A percentile compares a stretch with the other conserved stretches of the same genome.
Evolutionary conservation across 2,888 invertebrate genomes (phyloP).

Genomic region (Steinernema scapterisci): DNA sequence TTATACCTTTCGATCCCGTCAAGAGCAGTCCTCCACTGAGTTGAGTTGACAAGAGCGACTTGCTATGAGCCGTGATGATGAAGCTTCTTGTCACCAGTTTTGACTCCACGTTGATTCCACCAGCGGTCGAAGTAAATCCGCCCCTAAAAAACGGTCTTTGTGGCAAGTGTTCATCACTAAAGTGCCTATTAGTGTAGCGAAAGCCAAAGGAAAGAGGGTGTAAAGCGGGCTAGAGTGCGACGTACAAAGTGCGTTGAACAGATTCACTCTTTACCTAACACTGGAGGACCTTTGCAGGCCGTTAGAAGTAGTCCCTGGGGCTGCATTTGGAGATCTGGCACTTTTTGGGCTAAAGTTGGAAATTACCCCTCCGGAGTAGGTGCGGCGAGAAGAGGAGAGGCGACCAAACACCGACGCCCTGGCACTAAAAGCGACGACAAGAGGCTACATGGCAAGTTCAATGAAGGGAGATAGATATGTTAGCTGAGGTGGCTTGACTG

Average conservation of each 20-base stretch:
- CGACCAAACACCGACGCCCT: slow-evolving; percentile 5
- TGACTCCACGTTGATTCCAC: slow-evolving; percentile 2
- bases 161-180: neutral
- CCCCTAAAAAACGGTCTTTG: neutral
- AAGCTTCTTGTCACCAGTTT: neutral
- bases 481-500: too few relatives aligned
- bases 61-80: neutral
- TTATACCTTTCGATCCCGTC: slow-evolving; percentile 14
- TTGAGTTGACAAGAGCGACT: slow-evolving; percentile 13
- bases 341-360: neutral
- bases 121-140: neutral
- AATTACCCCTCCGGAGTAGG: slow-evolving; percentile 7
- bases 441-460: neutral
- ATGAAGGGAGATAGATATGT: neutral
- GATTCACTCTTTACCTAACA: slow-evolving; percentile 10
- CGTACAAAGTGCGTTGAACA: neutral
- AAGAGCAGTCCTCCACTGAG: neutral
- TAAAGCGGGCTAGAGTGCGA: neutral
- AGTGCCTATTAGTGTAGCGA: neutral
- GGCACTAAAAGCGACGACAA: slow-evolving; percentile 26
- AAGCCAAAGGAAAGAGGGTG: slow-evolving; percentile 20
- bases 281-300: slow-evolving; percentile 16
- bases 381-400: neutral
- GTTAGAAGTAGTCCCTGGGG: neutral
- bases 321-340: neutral